Percentiles rank a stretch among this genome's conserved stretches.
Conservation (phyloP, 2,888 invertebrate species). For the Drosophila anomalata region DNA sequence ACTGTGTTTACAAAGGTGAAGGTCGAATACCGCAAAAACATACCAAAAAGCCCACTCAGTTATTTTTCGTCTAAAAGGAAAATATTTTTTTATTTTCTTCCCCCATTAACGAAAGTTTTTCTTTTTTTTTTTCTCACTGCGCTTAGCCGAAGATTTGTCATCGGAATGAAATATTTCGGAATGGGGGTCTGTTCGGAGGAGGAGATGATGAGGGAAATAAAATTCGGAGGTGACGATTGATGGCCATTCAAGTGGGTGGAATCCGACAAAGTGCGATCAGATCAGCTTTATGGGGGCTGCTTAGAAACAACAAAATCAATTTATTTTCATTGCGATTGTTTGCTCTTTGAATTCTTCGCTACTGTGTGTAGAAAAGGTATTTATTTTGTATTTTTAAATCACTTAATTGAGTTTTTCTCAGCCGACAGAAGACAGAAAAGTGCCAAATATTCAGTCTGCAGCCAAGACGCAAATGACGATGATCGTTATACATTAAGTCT, state of each 20-base stretch:
- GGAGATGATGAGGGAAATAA: constrained; percentile 1
- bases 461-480: constrained; percentile 42
- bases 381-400: constrained; percentile 1
- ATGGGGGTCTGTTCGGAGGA: background rate
- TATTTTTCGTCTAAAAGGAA: background rate
- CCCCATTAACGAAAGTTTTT: constrained; percentile 44
- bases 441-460: constrained; percentile 21
- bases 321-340: constrained; percentile 25
- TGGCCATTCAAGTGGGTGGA: constrained; percentile 24
- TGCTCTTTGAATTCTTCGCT: background rate
- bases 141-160: constrained; percentile 67
- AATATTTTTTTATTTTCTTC: constrained; percentile 41
- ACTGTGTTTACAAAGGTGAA: constrained; percentile 63
- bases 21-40: constrained; percentile 47
- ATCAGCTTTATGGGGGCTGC: constrained; percentile 21
- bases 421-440: constrained; percentile 26
- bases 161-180: constrained; percentile 38
- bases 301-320: constrained; percentile 21
- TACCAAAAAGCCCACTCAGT: constrained; percentile 11
- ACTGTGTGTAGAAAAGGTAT: background rate
- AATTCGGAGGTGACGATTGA: constrained; percentile 30
- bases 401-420: constrained; percentile 24
- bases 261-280: constrained; percentile 16
- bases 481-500: constrained; percentile 54
- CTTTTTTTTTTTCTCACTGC: constrained; percentile 56